Evolutionary conservation across 2,797 vertebrate genomes (phyloP).

Genomic region (Sebastes hubbsi): DNA sequence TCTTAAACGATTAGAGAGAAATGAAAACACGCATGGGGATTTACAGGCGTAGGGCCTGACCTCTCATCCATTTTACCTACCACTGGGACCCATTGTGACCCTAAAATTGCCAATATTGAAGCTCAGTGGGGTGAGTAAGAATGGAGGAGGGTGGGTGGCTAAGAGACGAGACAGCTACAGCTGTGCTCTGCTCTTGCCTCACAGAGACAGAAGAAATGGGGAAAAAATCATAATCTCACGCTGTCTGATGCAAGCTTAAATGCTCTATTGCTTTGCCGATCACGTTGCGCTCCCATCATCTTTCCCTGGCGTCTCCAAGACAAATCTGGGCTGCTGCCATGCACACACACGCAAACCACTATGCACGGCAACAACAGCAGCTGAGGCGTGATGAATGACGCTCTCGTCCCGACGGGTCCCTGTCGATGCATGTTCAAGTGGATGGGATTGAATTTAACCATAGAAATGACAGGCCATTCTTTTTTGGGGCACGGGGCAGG

Average conservation of each 20-base stretch:
- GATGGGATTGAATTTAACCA: constrained; percentile 87
- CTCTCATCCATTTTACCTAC: constrained; percentile 77
- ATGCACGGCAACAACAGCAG: constrained; percentile 72
- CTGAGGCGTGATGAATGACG: constrained; percentile 82
- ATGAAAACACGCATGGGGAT: constrained; percentile 73
- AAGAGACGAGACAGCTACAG: constrained; percentile 70
- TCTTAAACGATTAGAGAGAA: constrained; percentile 75
- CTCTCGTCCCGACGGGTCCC: constrained; percentile 79
- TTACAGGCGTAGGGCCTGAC: constrained; percentile 69
- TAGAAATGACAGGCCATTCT: constrained; percentile 86
- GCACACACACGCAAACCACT: constrained; percentile 70
- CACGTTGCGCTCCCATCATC: constrained; percentile 85
- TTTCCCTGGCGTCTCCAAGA: constrained; percentile 80
- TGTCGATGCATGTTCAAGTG: constrained; percentile 87
- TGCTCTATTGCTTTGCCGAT: constrained; percentile 86
- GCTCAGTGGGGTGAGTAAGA: constrained; percentile 72
- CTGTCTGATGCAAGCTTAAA: constrained; percentile 86
- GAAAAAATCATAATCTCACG: constrained; percentile 81
- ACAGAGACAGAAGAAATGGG: constrained; percentile 71
- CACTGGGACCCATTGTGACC: constrained; percentile 75
- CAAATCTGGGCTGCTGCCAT: constrained; percentile 81
- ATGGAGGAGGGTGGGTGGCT: constrained; percentile 27
- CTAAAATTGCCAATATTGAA: constrained; percentile 79
- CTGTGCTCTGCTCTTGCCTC: constrained; percentile 72
- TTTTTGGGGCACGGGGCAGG: constrained; percentile 77